These are phyloP conservation scores for Byasa hedistus DNA, from an alignment of 2,888 invertebrate species.

Conservation along the genomic window DNA sequence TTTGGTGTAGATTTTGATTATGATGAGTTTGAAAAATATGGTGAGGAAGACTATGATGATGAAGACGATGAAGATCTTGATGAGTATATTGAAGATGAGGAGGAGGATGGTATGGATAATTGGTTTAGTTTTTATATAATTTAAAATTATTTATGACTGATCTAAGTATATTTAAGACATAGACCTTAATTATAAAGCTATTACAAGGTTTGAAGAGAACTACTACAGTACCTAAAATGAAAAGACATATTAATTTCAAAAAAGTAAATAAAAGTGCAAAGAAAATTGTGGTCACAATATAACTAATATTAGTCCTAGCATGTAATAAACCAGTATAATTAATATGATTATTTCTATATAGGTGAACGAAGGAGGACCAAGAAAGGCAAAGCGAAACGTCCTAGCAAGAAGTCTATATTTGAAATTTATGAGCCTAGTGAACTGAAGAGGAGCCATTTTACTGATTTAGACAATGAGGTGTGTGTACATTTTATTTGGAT, in stretches of 20 bases:
- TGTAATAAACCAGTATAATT: no score
- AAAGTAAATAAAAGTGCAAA: no score
- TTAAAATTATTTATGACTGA: background rate
- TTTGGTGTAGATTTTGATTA: slow-evolving; percentile 99
- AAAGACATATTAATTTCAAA: no score
- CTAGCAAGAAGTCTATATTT: slow-evolving; percentile 91
- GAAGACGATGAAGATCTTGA: slow-evolving; percentile 89
- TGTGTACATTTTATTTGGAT: background rate
- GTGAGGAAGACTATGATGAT: slow-evolving; percentile 91
- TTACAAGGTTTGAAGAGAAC: no score
- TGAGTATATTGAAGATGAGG: slow-evolving; percentile 89
- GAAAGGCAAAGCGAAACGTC: slow-evolving; percentile 87
- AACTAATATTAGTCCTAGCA: no score
- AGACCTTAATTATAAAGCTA: no score
- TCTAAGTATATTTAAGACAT: no score
- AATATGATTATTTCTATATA: background rate
- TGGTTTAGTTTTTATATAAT: background rate
- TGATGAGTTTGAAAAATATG: slow-evolving; percentile 93
- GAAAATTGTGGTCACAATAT: no score
- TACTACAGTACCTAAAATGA: no score
- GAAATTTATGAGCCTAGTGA: slow-evolving; percentile 99
- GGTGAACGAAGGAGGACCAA: slow-evolving; percentile 83
- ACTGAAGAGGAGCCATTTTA: slow-evolving; percentile 96
- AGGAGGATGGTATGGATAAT: slow-evolving; percentile 79
- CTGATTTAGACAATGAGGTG: slow-evolving; percentile 93